A percentile compares a stretch with the other conserved stretches of the same genome.
These are phyloP conservation scores for Piscicola geometra DNA, from an alignment of 2,888 invertebrate genomes.

Conservation along the genomic window DNA sequence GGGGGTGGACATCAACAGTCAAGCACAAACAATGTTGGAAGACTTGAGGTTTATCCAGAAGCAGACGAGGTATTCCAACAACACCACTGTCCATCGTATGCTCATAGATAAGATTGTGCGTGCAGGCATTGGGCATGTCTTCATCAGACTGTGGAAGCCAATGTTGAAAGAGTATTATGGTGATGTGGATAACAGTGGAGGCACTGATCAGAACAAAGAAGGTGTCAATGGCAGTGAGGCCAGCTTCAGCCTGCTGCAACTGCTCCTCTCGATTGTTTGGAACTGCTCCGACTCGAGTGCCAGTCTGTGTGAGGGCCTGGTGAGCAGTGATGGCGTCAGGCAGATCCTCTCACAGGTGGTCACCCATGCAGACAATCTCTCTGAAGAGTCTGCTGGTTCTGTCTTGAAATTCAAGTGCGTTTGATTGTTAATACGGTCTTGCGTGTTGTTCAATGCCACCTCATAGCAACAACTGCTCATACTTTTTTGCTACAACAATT, in stretches of 20 bases:
- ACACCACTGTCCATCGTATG: conserved; percentile 40
- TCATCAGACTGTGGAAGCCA: conserved; percentile 41
- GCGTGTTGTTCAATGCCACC: too few species aligned
- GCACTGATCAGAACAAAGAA: neutral
- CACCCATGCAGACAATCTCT: too few species aligned
- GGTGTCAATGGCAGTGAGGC: conserved; percentile 33
- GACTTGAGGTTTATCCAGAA: conserved; percentile 43
- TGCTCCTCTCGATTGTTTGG: conserved; percentile 48
- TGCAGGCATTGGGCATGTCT: conserved; percentile 43
- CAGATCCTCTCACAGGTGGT: conserved; percentile 35
- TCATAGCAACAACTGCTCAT: too few species aligned
- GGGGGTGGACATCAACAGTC: conserved; percentile 37
- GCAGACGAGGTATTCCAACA: conserved; percentile 43
- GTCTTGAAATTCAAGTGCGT: too few species aligned
- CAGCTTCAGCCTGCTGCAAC: too few species aligned
- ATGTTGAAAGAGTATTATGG: conserved; percentile 23
- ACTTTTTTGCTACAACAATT: neutral
- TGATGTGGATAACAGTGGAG: neutral
- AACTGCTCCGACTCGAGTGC: conserved; percentile 48
- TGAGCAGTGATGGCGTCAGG: conserved; percentile 40
- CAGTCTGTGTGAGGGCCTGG: conserved; percentile 47
- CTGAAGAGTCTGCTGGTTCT: too few species aligned
- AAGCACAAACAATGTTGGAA: conserved; percentile 29
- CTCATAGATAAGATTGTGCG: conserved; percentile 43
- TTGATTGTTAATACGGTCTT: too few species aligned